These are phyloP conservation scores for Acleris emargana DNA, from an alignment of 2,888 invertebrate species.

Conservation along the genomic window DNA sequence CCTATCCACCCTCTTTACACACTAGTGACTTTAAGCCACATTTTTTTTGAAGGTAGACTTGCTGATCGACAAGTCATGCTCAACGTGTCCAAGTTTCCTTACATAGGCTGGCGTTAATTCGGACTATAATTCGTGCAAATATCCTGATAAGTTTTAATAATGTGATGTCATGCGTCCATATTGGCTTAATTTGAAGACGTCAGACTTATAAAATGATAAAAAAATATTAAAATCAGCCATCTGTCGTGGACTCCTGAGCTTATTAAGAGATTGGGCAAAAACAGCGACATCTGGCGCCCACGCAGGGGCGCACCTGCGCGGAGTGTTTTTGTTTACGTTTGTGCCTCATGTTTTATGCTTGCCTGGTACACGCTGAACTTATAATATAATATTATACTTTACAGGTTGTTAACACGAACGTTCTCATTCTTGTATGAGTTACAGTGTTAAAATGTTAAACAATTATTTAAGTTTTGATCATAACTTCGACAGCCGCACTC, in stretches of 20 bases:
- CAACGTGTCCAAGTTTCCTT: constrained; percentile 22
- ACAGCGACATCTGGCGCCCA: constrained; percentile 29
- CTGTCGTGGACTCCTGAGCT: constrained; percentile 19
- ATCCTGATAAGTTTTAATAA: constrained; percentile 5
- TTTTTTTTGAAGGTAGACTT: constrained; percentile 1
- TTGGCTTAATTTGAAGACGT: constrained; percentile 15
- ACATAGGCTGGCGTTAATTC: constrained; percentile 21
- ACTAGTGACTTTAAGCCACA: neutral
- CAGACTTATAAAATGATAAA: constrained; percentile 32
- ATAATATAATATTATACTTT: neutral
- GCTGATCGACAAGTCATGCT: constrained; percentile 18
- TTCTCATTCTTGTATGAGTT: too few relatives aligned
- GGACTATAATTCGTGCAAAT: too few relatives aligned
- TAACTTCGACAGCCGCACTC: too few relatives aligned
- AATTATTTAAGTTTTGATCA: too few relatives aligned
- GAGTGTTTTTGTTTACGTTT: constrained; percentile 19
- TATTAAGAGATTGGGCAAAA: constrained; percentile 35
- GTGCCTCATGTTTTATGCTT: constrained; percentile 11
- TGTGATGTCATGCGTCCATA: constrained; percentile 31
- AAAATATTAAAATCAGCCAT: constrained; percentile 33
- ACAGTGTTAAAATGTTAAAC: too few relatives aligned
- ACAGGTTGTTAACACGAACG: too few relatives aligned
- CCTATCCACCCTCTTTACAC: constrained; percentile 10
- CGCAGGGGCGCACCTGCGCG: constrained; percentile 22
- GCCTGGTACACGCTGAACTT: constrained; percentile 10